Evolutionary conservation across 1,140 invertebrate genomes (phyloP), one percentile per base, ranked within the genome.

Genomic region (Hetaerina americana): DNA sequence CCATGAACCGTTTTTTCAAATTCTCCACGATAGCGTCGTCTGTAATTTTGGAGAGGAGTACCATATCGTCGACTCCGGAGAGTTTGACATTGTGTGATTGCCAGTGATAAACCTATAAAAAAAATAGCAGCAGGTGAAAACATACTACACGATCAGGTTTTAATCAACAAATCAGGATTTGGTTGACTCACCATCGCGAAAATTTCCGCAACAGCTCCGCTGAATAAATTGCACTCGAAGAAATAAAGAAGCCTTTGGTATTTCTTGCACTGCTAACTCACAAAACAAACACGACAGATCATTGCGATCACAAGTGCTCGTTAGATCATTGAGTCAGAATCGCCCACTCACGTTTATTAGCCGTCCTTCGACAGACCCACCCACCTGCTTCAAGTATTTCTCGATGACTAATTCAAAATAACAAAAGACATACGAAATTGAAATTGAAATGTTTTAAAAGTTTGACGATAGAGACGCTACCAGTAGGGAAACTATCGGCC

Each of bases 61-160:
- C 90, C 89, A 92, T 91, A 77, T 93, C 91, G 78, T 92, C 90
- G 75, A 91, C 88, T 0, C 90, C 90, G 5, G 87, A 89, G 66
- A 89, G 84, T 77, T 90, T 89, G 76, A 89, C 87, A 86, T 90
- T 88, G 80, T 90, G 87, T 78, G 87, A 89, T 79, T 91, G 89
- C 89, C 90, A 91, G 78, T 91, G 89, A 79, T 90, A 90, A 31
- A 89, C 85, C 89, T 90, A 79, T n/a, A 80, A 80, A 70, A 68
- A n/a, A 8, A n/a, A 71, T 49, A 68, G 2, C 27, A 68, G 22
- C 12, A 57, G 49, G 49, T n/a, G n/a, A 57, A 18, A n/a, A 57
- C 40, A 57, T 10, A 57, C 40, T 57, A 12, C 40, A 5, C 40
- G 40, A 12, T 57, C 2, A 57, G 10, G 40, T 2, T 57, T 5